A percentile compares a stretch with the other conserved stretches of the same genome.
Conservation (phyloP, 2,113 vertebrate genomes). For the Xiphophorus couchianus region DNA sequence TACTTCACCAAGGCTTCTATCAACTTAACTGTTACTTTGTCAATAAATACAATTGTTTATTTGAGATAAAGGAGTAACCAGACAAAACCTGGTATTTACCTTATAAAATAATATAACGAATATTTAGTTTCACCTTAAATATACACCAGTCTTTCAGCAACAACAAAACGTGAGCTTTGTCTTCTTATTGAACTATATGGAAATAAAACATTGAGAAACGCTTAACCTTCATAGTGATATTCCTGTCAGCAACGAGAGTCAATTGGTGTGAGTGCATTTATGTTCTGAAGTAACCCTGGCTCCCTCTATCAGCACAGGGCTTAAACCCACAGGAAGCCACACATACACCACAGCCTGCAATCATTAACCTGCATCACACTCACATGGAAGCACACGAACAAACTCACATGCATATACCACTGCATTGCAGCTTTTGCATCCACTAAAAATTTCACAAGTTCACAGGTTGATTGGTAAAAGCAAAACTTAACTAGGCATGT, state of each 20-base stretch:
- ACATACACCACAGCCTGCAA: conserved; percentile 46
- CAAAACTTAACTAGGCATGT: conserved; percentile 19
- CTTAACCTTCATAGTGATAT: not conserved
- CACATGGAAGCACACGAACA: conserved; percentile 3
- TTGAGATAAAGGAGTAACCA: not conserved
- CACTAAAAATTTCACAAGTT: not conserved
- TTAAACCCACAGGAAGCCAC: conserved; percentile 62
- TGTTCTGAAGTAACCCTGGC: conserved; percentile 38
- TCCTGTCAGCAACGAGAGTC: conserved; percentile 1
- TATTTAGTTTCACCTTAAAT: too few relatives aligned
- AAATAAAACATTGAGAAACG: not conserved
- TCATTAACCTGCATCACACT: conserved; percentile 57
- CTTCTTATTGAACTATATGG: not conserved
- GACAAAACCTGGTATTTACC: not conserved
- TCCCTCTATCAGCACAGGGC: conserved; percentile 42
- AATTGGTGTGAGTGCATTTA: not conserved
- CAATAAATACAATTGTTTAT: too few relatives aligned
- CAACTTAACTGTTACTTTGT: not conserved
- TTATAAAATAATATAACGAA: not conserved
- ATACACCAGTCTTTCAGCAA: too few relatives aligned
- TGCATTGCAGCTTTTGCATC: not conserved
- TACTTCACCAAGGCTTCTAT: too few relatives aligned
- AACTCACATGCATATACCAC: conserved; percentile 13
- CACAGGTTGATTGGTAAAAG: conserved; percentile 3
- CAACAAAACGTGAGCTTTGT: not conserved